Evolutionary conservation across 2,888 invertebrate genomes (phyloP).

Genomic region (Eupelmus urozonus): DNA sequence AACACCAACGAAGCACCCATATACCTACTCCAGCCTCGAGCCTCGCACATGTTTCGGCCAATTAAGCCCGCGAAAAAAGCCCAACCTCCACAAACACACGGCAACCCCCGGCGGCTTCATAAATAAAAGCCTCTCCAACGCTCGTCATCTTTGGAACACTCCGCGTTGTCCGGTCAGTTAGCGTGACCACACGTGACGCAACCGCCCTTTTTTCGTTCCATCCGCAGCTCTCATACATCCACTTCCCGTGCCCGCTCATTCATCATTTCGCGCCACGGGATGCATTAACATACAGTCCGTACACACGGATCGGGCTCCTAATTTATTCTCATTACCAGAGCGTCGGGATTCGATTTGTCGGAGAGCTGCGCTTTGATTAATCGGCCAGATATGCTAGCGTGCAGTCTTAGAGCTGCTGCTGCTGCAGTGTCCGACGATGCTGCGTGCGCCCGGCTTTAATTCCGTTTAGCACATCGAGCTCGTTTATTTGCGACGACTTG

Average conservation of each 20-base stretch:
- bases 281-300: too few species aligned
- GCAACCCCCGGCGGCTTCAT: constrained; percentile 1
- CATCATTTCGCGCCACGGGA: background rate
- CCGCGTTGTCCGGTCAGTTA: background rate
- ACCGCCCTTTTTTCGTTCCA: background rate
- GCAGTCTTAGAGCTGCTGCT: too few species aligned
- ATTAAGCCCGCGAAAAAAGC: constrained; percentile 21
- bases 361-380: background rate
- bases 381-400: too few species aligned
- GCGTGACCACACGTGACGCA: constrained; percentile 29
- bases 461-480: too few species aligned
- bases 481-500: too few species aligned
- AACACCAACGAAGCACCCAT: too few species aligned
- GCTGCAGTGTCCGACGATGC: too few species aligned
- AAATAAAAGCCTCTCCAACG: constrained; percentile 14
- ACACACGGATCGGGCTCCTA: too few species aligned
- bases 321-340: background rate
- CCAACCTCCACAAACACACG: background rate
- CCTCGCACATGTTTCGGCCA: constrained; percentile 33
- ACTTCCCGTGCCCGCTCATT: background rate
- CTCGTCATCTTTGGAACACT: constrained; percentile 3
- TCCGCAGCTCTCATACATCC: background rate
- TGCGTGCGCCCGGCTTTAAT: too few species aligned
- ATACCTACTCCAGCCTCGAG: background rate
- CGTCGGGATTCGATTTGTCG: background rate